Base-by-base conservation (phyloP, 2,797 vertebrate genomes). In the Aselliscus stoliczkanus region DNA sequence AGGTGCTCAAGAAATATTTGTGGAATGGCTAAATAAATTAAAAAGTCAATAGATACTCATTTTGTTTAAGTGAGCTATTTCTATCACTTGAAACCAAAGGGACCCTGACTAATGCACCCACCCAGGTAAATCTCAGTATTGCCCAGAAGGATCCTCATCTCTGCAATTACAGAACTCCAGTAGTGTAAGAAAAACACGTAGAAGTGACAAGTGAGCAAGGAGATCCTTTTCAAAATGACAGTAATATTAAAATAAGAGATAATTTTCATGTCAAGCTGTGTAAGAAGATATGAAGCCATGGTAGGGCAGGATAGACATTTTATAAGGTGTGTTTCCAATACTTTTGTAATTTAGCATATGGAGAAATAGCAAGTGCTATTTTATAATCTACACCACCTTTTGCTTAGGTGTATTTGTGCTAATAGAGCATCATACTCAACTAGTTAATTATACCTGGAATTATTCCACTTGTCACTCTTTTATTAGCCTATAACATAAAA, bases 401-500 rank as follows among this genome's bases (percentile, higher is more conserved):
- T 29, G 27, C 34, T 72, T 52, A 64, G 29, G 23, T 95, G 31
- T 18, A 25, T 92, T 58, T 85, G 60, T 84, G 47, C 64, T 72
- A 62, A 34, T 31, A 37, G 77, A 84, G 13, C 54, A 58, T 54
- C 14, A 17, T 13, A 25, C 20, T 75, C 73, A 47, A 29, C 56
- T 90, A 60, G 42, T 54, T 95, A 31, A 39, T 67, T 67, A 52
- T 5, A 81, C 11, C 7, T 56, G 65, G 56, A 62, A 50, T 50
- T 50, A 15, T 50, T 50, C 47, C 11, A 37, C 93, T 17, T 56
- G 29, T 69, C 64, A 13, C 31, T 90, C 58, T 86, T 94, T 90
- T 69, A 56, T 87, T 92, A 54, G 29, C 52, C 50, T 42, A 70
- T 87, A 88, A 88, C 27, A 60, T 81, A 93, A 97, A 80, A 73